Base-by-base conservation (phyloP, 2,888 invertebrate genomes). In the Andrena hattorfiana region DNA sequence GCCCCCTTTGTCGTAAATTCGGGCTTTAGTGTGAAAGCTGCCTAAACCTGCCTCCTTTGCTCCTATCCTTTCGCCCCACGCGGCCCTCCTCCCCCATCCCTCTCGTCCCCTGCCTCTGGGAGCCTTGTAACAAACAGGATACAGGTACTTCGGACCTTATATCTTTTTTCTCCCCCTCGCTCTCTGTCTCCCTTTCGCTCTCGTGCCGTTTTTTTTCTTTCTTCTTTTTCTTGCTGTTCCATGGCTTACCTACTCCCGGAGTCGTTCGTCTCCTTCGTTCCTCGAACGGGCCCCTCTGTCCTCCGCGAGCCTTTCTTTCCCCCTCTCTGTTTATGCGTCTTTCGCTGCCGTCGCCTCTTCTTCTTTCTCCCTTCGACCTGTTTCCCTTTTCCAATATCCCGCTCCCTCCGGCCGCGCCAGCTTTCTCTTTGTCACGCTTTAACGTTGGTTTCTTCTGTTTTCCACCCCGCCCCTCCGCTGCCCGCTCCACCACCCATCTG, bases 71-170 rank as follows among this genome's bases (percentile, higher is more conserved):
- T 42, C 42, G 42, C 42, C 16, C 42, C 42, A 42, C 42, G 42
- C 42, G 56, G 72, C 73, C 16, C 49, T 20, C 49, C 72, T 49
- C 60, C 49, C 67, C 51, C 63, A 72, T 20, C 26, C 32, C 42
- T 28, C 23, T 72, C 32, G 68, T 59, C 79, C 71, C 70, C 70
- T 67, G 75, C 76, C 80, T 78, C 85, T 84, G 73, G 72, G 73
- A 81, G 85, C 85, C 87, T 83, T 85, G 87, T 87, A 90, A 90
- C 89, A 90, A 91, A 91, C 91, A 91, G 90, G 91, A 91, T 90
- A 89, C 90, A 90, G 89, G 90, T 90, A 89, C 87, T 88, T 85
- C 77, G 88, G 86, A 85, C 74, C 75, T 67, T 82, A 63, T 74
- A 59, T 77, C 70, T 56, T 51, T 66, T 56, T 80, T 75, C 54